phyloP scores from a whole-genome alignment of 2,113 vertebrate genomes.

The Aptenodytes patagonicus region DNA sequence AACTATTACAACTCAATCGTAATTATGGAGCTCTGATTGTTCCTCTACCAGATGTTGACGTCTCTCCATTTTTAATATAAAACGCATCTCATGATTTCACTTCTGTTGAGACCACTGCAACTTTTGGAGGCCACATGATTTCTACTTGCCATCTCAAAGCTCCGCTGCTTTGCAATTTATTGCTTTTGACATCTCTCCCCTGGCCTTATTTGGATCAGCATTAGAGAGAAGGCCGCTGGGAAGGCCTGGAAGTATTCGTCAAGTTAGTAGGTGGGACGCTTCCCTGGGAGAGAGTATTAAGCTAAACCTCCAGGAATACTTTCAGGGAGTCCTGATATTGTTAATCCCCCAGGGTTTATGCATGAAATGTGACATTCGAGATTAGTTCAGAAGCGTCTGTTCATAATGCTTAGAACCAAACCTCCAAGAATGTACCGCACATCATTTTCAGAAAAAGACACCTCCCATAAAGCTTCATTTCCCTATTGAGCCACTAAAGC shows the following conservation, averaged over 20 bases:
- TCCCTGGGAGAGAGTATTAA: conserved; percentile 3
- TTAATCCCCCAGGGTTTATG: conserved; percentile 12
- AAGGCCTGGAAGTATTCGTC: background rate
- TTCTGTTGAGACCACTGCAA: background rate
- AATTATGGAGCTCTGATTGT: background rate
- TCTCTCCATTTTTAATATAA: background rate
- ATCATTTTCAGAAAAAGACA: background rate
- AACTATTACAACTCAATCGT: background rate
- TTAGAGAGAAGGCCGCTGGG: background rate
- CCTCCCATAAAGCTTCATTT: background rate
- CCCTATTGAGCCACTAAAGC: background rate
- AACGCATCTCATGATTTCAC: background rate
- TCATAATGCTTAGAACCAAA: background rate
- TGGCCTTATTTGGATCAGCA: background rate
- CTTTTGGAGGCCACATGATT: background rate
- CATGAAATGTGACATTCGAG: conserved; percentile 45
- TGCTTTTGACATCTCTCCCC: background rate
- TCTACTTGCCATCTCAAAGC: background rate
- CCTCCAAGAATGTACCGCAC: background rate
- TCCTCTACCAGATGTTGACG: background rate
- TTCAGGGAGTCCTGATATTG: background rate
- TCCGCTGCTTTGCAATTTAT: background rate
- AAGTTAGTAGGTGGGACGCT: background rate
- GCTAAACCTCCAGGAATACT: background rate
- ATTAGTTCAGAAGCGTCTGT: conserved; percentile 31